A percentile compares a stretch with the other conserved stretches of the same genome.
phyloP scores from a whole-genome alignment of 1,140 invertebrate species.

The Vanessa tameamea region DNA sequence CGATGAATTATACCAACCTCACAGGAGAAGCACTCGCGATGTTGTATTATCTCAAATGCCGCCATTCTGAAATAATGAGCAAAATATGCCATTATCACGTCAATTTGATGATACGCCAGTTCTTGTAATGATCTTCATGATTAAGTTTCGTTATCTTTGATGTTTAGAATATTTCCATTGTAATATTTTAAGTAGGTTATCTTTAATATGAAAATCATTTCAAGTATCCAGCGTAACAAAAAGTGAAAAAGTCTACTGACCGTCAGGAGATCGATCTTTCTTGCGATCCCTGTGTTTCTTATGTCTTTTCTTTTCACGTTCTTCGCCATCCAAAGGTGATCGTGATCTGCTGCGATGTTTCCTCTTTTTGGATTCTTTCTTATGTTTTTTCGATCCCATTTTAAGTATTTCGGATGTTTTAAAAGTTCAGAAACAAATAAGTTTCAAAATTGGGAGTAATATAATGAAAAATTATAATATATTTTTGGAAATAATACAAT shows the following conservation, averaged over 20 bases:
- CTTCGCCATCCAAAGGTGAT: slow-evolving; percentile 64
- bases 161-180: neutral
- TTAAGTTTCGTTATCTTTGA: neutral
- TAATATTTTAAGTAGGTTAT: slow-evolving; percentile 25
- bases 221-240: slow-evolving; percentile 46
- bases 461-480: neutral
- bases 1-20: slow-evolving; percentile 64
- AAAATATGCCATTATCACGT: slow-evolving; percentile 77
- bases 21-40: slow-evolving; percentile 50
- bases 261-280: slow-evolving; percentile 72
- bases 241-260: slow-evolving; percentile 56
- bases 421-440: neutral
- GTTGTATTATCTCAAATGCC: slow-evolving; percentile 66
- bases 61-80: slow-evolving; percentile 78
- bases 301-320: slow-evolving; percentile 68
- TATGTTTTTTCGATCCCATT: slow-evolving; percentile 77
- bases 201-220: slow-evolving; percentile 48
- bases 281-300: slow-evolving; percentile 76
- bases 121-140: slow-evolving; percentile 50
- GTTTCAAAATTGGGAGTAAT: neutral
- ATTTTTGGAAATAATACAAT: neutral
- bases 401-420: slow-evolving; percentile 13
- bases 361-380: slow-evolving; percentile 77
- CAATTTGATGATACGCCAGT: slow-evolving; percentile 53
- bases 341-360: slow-evolving; percentile 74